A percentile compares a stretch with the other conserved stretches of the same genome.
phyloP scores from a whole-genome alignment of 2,888 invertebrate genomes.

The Augiades crinisus region DNA sequence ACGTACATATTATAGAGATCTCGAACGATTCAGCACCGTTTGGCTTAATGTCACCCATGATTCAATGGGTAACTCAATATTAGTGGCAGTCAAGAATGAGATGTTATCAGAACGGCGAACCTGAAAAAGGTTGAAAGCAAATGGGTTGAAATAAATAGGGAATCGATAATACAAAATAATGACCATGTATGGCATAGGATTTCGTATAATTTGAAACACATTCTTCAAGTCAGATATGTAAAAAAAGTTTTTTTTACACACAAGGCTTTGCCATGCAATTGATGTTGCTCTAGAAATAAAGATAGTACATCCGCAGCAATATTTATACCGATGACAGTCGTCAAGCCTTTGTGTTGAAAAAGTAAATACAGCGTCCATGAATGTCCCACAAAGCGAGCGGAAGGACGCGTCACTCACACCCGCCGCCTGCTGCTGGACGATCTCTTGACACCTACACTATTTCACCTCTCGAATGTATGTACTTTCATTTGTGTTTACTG shows the following conservation, averaged over 20 bases:
- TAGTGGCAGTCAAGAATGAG: too few relatives aligned
- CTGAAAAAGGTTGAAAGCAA: too few relatives aligned
- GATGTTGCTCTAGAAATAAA: neutral
- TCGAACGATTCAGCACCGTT: too few relatives aligned
- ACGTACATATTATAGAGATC: too few relatives aligned
- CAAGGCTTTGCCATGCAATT: too few relatives aligned
- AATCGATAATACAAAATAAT: too few relatives aligned
- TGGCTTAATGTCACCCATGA: too few relatives aligned
- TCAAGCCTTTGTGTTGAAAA: neutral
- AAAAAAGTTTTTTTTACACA: too few relatives aligned
- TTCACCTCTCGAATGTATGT: constrained; percentile 41
- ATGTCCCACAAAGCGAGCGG: constrained; percentile 49
- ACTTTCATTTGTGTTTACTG: constrained; percentile 10
- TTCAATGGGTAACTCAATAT: too few relatives aligned
- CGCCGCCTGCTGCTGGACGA: constrained; percentile 72
- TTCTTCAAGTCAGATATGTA: neutral
- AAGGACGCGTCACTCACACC: constrained; percentile 74
- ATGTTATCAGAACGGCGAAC: too few relatives aligned
- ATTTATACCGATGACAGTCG: neutral
- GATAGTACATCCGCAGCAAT: neutral
- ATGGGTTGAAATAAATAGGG: too few relatives aligned
- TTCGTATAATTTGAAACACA: too few relatives aligned
- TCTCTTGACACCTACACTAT: constrained; percentile 57
- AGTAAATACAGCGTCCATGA: constrained; percentile 27
- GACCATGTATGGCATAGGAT: neutral